These are phyloP conservation scores for Acipenser ruthenus DNA, from an alignment of 2,797 vertebrate species.

Conservation along the genomic window DNA sequence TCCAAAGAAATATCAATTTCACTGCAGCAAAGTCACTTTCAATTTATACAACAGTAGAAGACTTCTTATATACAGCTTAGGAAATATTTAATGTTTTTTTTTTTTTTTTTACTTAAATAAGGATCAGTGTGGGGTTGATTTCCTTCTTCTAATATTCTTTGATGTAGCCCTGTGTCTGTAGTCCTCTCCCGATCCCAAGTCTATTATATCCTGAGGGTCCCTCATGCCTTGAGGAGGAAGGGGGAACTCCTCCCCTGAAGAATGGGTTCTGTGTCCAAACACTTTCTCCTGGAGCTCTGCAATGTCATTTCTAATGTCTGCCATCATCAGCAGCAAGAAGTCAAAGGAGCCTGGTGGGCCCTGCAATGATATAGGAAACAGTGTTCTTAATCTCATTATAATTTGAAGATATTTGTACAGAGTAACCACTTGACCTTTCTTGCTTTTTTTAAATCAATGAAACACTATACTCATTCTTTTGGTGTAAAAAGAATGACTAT, in stretches of 20 bases:
- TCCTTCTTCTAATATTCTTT: conserved; percentile 59
- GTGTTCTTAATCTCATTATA: not conserved
- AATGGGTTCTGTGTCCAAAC: conserved; percentile 63
- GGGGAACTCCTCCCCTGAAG: conserved; percentile 70
- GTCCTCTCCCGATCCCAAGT: conserved; percentile 83
- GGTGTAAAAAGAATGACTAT: too few relatives aligned
- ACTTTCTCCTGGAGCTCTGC: conserved; percentile 81
- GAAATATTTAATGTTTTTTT: conserved; percentile 25
- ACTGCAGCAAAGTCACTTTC: not conserved
- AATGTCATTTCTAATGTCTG: conserved; percentile 90
- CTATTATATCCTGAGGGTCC: conserved; percentile 67
- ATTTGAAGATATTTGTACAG: too few relatives aligned
- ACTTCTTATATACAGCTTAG: not conserved
- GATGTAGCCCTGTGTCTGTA: conserved; percentile 55
- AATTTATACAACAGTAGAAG: not conserved
- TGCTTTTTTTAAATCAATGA: too few relatives aligned
- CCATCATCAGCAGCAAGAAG: conserved; percentile 89
- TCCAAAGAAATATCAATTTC: not conserved
- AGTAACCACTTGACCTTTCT: too few relatives aligned
- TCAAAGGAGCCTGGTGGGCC: conserved; percentile 93
- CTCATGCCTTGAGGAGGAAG: conserved; percentile 68
- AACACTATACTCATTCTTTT: too few relatives aligned
- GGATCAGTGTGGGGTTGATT: conserved; percentile 54
- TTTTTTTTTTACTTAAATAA: conserved; percentile 29
- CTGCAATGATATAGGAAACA: conserved; percentile 42